Evolutionary conservation across 2,797 vertebrate genomes (phyloP).

Genomic region (Oreochromis grahami): DNA sequence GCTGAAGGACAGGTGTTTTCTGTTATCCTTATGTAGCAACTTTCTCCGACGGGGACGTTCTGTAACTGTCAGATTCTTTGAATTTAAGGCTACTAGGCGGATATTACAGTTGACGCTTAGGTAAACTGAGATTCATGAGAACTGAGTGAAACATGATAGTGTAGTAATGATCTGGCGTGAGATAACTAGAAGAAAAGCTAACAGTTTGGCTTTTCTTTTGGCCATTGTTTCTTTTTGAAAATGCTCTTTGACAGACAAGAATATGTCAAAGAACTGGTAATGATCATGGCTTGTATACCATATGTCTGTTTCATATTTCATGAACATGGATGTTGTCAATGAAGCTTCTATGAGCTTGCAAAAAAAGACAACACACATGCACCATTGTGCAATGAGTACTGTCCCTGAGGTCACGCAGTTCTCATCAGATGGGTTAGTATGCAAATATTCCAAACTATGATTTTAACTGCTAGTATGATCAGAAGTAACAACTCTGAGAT

Average conservation of each 20-base stretch:
- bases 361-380: not conserved
- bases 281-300: not conserved
- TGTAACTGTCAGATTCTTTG: not conserved
- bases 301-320: not conserved
- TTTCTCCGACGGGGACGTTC: not conserved
- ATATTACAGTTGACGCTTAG: not conserved
- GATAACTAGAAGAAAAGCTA: not conserved
- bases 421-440: slow-evolving; percentile 31
- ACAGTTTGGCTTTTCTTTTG: not conserved
- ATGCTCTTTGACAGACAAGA: not conserved
- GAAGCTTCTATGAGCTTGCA: slow-evolving; percentile 15
- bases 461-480: slow-evolving; percentile 30
- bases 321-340: slow-evolving; percentile 11
- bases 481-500: not conserved
- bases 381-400: not conserved
- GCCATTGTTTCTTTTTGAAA: not conserved
- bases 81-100: not conserved
- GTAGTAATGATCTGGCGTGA: not conserved
- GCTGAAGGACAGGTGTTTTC: not conserved
- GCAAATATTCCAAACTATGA: slow-evolving; percentile 42
- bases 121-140: not conserved
- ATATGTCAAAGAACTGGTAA: not conserved
- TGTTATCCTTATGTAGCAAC: not conserved
- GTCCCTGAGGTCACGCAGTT: slow-evolving; percentile 15
- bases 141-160: not conserved